Base-by-base conservation (phyloP, 2,888 invertebrate genomes). In the Drosophila anomalata region DNA sequence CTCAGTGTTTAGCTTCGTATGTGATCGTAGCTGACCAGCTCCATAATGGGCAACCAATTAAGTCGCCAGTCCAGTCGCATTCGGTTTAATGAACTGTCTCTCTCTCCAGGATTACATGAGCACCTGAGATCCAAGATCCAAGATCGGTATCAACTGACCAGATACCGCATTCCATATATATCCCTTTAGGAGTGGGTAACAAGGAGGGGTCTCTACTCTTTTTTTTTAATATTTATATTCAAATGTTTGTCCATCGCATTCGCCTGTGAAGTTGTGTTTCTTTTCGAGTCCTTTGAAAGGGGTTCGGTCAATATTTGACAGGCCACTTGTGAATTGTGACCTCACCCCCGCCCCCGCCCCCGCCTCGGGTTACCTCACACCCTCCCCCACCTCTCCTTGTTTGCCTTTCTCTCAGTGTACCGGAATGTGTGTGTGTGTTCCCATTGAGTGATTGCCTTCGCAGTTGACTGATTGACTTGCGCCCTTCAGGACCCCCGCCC, bases 231-330 rank as follows among this genome's bases (percentile, higher is more conserved):
- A 42, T 42, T 42, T 42, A 56, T 56, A 70, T 70, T 56, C 61
- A 83, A 83, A 80, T 80, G 75, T 86, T 83, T 86, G 73, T 57
- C 53, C 65, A 59, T 83, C 67, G 73, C 84, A 68, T 73, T 79
- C 65, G 59, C 58, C 69, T 75, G 86, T 72, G 51, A 86, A 80
- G 66, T 83, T 75, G 47, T 51, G 31, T 51, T 9, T 20, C 3
- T 51, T 39, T 69, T 58, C 70, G 70, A 42, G 53, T 36, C 47
- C 47, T 47, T 62, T 54, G 17, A 36, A 78, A 81, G 76, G 78
- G 85, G 76, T 85, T 83, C 60, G 41, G 72, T 74, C 71, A 84
- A 86, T 84, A 73, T 84, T 86, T 79, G 68, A 53, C 22, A 58
- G 76, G 66, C 70, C 78, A 79, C 87, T 79, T 80, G 82, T 82